Evolutionary conservation across 2,888 invertebrate genomes (phyloP).

Genomic region (Apomyelois bistriatella): DNA sequence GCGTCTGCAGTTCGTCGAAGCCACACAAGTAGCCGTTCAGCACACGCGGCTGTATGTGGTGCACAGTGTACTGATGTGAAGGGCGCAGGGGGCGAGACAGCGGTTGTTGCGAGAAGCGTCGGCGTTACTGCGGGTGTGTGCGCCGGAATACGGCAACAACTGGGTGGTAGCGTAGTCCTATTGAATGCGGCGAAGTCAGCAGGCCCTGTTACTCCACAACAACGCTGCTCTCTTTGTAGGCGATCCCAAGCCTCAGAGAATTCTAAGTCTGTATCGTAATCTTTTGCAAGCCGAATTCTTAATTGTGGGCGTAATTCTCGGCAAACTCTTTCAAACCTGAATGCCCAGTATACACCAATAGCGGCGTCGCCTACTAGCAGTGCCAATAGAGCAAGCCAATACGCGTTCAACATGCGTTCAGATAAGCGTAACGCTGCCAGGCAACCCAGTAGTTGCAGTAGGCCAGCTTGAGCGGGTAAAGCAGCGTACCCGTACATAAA

Average conservation of each 20-base stretch:
- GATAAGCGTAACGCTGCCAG: slow-evolving; percentile 89
- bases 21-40: slow-evolving; percentile 86
- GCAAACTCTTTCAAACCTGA: slow-evolving; percentile 87
- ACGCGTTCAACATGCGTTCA: slow-evolving; percentile 89
- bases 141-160: slow-evolving; percentile 68
- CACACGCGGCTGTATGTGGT: slow-evolving; percentile 83
- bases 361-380: slow-evolving; percentile 91
- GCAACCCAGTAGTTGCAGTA: slow-evolving; percentile 88
- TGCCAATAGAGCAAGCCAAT: slow-evolving; percentile 89
- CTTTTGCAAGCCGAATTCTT: slow-evolving; percentile 80
- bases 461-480: slow-evolving; percentile 85
- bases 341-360: slow-evolving; percentile 92
- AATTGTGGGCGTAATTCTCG: slow-evolving; percentile 86
- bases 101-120: slow-evolving; percentile 65
- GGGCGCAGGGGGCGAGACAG: slow-evolving; percentile 54
- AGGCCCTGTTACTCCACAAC: slow-evolving; percentile 88
- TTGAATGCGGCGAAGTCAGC: slow-evolving; percentile 72
- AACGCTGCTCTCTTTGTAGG: slow-evolving; percentile 86
- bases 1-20: slow-evolving; percentile 89
- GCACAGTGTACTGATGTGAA: slow-evolving; percentile 65
- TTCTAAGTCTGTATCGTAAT: slow-evolving; percentile 86
- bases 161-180: slow-evolving; percentile 62
- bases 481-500: slow-evolving; percentile 92
- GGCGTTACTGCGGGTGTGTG: slow-evolving; percentile 71
- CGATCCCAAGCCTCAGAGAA: slow-evolving; percentile 89